These are phyloP conservation scores for Trachemys scripta DNA, from an alignment of 2,113 vertebrate genomes.

Conservation along the genomic window DNA sequence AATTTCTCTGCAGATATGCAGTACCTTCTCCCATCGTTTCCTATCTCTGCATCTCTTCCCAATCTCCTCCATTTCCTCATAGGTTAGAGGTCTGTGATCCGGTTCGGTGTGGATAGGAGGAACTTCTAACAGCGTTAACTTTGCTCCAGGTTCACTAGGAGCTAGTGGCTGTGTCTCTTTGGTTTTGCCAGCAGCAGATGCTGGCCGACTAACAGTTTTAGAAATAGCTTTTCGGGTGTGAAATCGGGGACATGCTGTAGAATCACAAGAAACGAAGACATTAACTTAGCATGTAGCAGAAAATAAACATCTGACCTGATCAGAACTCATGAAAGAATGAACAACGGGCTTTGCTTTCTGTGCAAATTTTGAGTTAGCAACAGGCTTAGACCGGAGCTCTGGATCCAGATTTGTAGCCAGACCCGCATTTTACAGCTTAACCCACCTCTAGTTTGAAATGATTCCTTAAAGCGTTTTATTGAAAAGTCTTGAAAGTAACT, in stretches of 20 bases:
- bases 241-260: neutral
- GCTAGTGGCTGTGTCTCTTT: neutral
- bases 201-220: neutral
- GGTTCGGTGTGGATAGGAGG: neutral
- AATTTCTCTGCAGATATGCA: neutral
- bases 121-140: conserved; percentile 31
- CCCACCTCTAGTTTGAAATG: neutral
- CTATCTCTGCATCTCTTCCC: conserved; percentile 13
- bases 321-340: neutral
- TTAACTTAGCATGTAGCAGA: neutral
- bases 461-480: neutral
- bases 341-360: neutral
- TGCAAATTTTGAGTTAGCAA: neutral
- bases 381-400: neutral
- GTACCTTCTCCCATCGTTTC: conserved; percentile 45
- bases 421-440: neutral
- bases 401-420: neutral
- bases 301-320: neutral
- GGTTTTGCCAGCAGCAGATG: neutral
- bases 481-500: neutral
- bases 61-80: conserved; percentile 60
- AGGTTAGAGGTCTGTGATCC: conserved; percentile 18
- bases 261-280: neutral
- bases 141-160: neutral
- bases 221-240: neutral